phyloP scores from a whole-genome alignment of 1,140 invertebrate genomes.

The Polypedilum pembai region DNA sequence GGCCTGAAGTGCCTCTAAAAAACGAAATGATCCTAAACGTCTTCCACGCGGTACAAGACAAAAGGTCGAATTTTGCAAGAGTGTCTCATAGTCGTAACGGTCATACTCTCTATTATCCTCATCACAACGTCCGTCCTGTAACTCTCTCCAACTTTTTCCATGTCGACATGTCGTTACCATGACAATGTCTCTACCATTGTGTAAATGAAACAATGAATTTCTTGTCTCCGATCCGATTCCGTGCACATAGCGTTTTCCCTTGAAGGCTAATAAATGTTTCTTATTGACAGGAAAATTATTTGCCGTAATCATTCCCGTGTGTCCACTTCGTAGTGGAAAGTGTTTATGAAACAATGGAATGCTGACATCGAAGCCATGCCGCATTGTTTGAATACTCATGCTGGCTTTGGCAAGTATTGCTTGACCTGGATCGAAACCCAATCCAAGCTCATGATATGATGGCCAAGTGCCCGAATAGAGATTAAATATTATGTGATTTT shows the following conservation, averaged over 20 bases:
- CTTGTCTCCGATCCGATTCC: constrained; percentile 97
- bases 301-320: constrained; percentile 65
- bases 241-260: constrained; percentile 96
- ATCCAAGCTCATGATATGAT: constrained; percentile 82
- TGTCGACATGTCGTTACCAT: constrained; percentile 96
- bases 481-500: constrained; percentile 97
- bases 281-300: constrained; percentile 83
- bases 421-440: constrained; percentile 89
- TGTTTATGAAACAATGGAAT: constrained; percentile 94
- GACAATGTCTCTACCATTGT: constrained; percentile 90
- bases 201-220: constrained; percentile 95
- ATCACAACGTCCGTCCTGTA: constrained; percentile 92
- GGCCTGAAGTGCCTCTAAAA: constrained; percentile 84
- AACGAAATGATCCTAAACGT: constrained; percentile 93
- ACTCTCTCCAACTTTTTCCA: constrained; percentile 95
- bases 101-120: constrained; percentile 96
- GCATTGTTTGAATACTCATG: constrained; percentile 75
- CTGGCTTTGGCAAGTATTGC: constrained; percentile 96
- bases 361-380: constrained; percentile 91
- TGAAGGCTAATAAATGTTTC: constrained; percentile 89
- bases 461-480: constrained; percentile 99
- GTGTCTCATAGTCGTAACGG: constrained; percentile 93
- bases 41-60: constrained; percentile 95
- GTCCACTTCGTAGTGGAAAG: constrained; percentile 83
- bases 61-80: constrained; percentile 95